Conservation (phyloP, 1,140 invertebrate genomes). For the Mylabris phalerata region DNA sequence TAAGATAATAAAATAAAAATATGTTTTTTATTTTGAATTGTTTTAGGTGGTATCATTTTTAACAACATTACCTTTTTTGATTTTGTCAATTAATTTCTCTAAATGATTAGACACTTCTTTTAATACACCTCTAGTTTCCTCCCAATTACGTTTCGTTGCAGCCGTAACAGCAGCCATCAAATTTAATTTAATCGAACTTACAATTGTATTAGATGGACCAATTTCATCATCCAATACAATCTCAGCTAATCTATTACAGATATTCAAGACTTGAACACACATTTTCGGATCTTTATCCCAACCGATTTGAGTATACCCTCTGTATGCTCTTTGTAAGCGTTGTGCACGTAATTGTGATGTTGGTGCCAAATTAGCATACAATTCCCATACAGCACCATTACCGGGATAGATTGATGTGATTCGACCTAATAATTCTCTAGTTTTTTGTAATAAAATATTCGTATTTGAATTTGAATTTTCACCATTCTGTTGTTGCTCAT, state of each 20-base stretch:
- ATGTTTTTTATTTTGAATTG: no score
- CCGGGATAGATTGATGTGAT: slow-evolving; percentile 63
- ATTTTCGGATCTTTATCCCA: slow-evolving; percentile 54
- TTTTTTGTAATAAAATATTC: slow-evolving; percentile 52
- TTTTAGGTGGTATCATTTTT: no score
- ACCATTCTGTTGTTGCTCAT: not conserved
- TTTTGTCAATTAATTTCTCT: no score
- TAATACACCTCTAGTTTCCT: slow-evolving; percentile 11
- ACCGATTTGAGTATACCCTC: slow-evolving; percentile 50
- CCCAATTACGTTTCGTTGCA: slow-evolving; percentile 32
- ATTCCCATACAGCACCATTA: slow-evolving; percentile 68
- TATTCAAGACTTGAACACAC: slow-evolving; percentile 42
- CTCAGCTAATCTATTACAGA: slow-evolving; percentile 36
- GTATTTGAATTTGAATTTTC: slow-evolving; percentile 45
- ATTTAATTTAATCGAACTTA: slow-evolving; percentile 37
- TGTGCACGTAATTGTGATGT: slow-evolving; percentile 53
- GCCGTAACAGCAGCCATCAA: slow-evolving; percentile 33
- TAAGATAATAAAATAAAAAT: no score
- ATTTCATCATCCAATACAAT: slow-evolving; percentile 30
- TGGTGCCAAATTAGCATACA: slow-evolving; percentile 67
- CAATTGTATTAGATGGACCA: slow-evolving; percentile 27
- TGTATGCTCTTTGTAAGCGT: slow-evolving; percentile 56
- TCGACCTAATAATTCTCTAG: slow-evolving; percentile 72
- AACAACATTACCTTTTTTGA: no score
- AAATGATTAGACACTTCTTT: no score